Evolutionary conservation across 2,888 invertebrate species (phyloP), one percentile per base, ranked within the genome.

Genomic region (Lasioglossum villosulum): DNA sequence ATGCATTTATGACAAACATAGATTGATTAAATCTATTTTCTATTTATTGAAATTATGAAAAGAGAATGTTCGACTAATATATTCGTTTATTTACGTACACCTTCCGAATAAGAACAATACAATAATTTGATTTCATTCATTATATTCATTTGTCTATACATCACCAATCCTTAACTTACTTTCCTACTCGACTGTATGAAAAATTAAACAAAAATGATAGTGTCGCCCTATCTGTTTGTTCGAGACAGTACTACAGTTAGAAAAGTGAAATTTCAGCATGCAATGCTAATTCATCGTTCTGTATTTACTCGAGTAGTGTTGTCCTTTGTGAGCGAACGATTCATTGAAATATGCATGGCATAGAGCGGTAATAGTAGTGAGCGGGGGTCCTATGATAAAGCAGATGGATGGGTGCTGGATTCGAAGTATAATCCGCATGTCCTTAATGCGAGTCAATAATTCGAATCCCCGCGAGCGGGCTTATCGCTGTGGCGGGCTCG

Each of bases 401-500:
- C 63, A 63, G 63, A 63, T 63, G 63, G 63, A 63, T 63, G 63
- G 63, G 14, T 14, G 6, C 63, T 19, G 63, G 27, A 12, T 4
- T 63, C 30, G 63, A 63, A 30, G 16, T 63, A 63, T 63, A 63
- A 63, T 63, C 63, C 30, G 63, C 63, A 6, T 74, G 52, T 37
- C 6, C 48, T 34, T 23, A 73, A 56, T 59, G 70, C 68, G 45
- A 75, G 39, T 34, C 72, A 72, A 71, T 71, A 75, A 72, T 59
- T 48, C 42, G 63, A 75, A 82, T 82, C 66, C 71, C 34, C 12
- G 6, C 4, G 4, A 3, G 27, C 30, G 5, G 59, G 74, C 74
- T 45, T 82, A 83, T 27, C 37, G 39, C 30, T 37, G 71, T 23
- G 30, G 52, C 48, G n/a, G 52, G 16, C 59, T 16, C 48, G 34